Conservation (phyloP, 2,797 vertebrate species). For the Microhierax caerulescens region DNA sequence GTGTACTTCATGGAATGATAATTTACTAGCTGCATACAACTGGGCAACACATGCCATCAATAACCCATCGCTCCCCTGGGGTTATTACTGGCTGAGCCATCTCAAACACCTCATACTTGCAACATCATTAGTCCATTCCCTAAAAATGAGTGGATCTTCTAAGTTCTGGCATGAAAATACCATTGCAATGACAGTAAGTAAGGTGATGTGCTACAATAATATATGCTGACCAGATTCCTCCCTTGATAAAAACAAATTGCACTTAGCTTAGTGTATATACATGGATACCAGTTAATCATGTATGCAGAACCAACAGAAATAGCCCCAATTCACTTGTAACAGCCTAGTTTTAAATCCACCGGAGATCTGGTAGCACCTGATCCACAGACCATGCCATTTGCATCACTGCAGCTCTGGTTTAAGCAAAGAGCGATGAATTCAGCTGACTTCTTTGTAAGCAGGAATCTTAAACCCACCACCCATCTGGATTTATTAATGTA, state of each 20-base stretch:
- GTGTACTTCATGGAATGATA: rapidly evolving
- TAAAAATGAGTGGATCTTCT: not conserved
- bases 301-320: not conserved
- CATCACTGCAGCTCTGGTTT: not conserved
- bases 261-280: not conserved
- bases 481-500: not conserved
- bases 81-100: not conserved
- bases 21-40: not conserved
- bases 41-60: rapidly evolving
- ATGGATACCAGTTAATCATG: not conserved
- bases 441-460: not conserved
- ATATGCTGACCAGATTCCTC: not conserved
- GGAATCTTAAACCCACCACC: not conserved
- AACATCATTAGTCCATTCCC: not conserved
- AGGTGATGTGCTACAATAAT: not conserved
- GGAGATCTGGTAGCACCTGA: not conserved
- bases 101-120: not conserved
- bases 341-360: not conserved
- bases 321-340: not conserved
- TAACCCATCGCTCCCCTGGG: not conserved
- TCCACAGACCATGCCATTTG: not conserved
- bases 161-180: not conserved
- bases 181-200: not conserved
- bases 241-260: not conserved
- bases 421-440: not conserved